Base-by-base conservation (phyloP, 2,113 vertebrate species). In the Anolis carolinensis region DNA sequence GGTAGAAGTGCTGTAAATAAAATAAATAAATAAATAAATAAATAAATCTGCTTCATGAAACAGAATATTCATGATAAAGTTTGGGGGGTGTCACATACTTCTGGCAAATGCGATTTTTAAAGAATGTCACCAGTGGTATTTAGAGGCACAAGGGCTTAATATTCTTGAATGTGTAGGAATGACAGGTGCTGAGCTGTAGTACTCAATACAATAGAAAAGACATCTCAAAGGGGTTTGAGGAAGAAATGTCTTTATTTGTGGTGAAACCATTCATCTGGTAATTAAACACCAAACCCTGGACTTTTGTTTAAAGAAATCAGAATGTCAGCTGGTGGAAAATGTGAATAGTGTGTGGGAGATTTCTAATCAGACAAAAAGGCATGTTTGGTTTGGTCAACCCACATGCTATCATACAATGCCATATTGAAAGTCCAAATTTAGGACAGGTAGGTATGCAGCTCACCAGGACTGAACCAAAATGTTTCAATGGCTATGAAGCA, bases 11-110 rank as follows among this genome's bases (percentile, higher is more conserved):
- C n/a, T n/a, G n/a, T n/a, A n/a, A n/a, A n/a, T n/a, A n/a, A n/a
- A n/a, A n/a, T n/a, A n/a, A n/a, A n/a, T n/a, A n/a, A n/a, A n/a
- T n/a, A n/a, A n/a, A n/a, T n/a, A n/a, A n/a, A n/a, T n/a, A n/a
- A n/a, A n/a, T n/a, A n/a, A n/a, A n/a, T n/a, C n/a, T 77, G n/a
- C 39, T 50, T 71, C 70, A 32, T 50, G 76, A 81, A 81, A 81
- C 34, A 71, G 32, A 88, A 85, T 80, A 67, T 86, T 67, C 79
- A 86, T 74, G 65, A 67, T 77, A n/a, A 62, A 83, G 55, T 39
- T 52, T 23, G 81, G 65, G 32, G 10, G 14, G 9, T 5, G 34
- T 18, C 34, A 59, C 50, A 65, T 5, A 74, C 74, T 81, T 79
- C 27, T 34, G 39, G n/a, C 7, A 39, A 39, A 77, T 79, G 55